Percentiles rank a stretch among this genome's conserved stretches.
phyloP scores from a whole-genome alignment of 2,797 vertebrate species.

The Argentina silus region DNA sequence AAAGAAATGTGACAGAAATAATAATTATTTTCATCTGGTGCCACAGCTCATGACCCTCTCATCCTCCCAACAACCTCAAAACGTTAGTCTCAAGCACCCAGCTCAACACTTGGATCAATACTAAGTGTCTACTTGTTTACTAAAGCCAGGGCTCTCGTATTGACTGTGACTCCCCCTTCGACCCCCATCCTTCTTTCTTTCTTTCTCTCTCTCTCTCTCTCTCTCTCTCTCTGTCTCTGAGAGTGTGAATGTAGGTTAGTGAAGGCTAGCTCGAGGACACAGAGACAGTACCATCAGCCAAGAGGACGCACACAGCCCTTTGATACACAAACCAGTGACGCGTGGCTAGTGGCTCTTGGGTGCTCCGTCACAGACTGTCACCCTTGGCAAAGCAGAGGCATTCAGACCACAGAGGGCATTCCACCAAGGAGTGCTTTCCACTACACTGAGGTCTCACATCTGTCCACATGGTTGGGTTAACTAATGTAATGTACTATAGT shows the following conservation, averaged over 20 bases:
- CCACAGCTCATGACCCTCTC: background rate
- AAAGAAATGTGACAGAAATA: background rate
- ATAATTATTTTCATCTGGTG: slow-evolving; percentile 6
- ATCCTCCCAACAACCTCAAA: slow-evolving; percentile 13
- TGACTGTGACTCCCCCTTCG: background rate
- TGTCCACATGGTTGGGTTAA: background rate
- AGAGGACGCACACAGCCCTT: background rate
- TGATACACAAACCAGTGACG: slow-evolving; percentile 10
- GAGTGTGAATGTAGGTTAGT: slow-evolving; percentile 4
- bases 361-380: background rate
- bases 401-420: slow-evolving; percentile 6
- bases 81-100: slow-evolving; percentile 4
- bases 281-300: slow-evolving; percentile 3
- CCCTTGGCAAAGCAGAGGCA: background rate
- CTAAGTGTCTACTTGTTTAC: slow-evolving; percentile 8
- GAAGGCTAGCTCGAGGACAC: slow-evolving; percentile 6
- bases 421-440: background rate
- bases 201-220: background rate
- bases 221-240: background rate
- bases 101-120: slow-evolving; percentile 12
- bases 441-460: background rate
- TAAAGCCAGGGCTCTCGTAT: background rate
- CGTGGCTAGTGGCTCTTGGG: background rate
- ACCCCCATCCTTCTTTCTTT: background rate
- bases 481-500: background rate